Percentiles rank a stretch among this genome's conserved stretches.
phyloP scores from a whole-genome alignment of 2,797 vertebrate species.

The Siniperca scherzeri region DNA sequence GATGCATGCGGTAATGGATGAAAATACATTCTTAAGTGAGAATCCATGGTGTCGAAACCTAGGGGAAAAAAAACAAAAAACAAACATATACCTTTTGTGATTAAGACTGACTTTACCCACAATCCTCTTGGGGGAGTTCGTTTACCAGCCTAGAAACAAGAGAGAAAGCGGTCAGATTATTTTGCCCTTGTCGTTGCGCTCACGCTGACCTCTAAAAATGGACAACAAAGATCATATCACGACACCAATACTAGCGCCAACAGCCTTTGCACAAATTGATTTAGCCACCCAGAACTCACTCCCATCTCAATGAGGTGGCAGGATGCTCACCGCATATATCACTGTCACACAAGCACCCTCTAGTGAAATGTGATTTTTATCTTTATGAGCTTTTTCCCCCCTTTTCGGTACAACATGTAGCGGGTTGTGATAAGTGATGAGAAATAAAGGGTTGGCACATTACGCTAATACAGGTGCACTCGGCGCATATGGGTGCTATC shows the following conservation, averaged over 20 bases:
- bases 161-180: slow-evolving; percentile 67
- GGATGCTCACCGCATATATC: slow-evolving; percentile 78
- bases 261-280: slow-evolving; percentile 84
- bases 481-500: slow-evolving; percentile 71
- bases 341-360: slow-evolving; percentile 82
- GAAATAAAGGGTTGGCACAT: slow-evolving; percentile 66
- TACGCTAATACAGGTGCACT: slow-evolving; percentile 73
- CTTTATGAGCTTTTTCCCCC: slow-evolving; percentile 72
- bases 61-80: not conserved
- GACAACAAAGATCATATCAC: slow-evolving; percentile 83
- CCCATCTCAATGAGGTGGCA: slow-evolving; percentile 79
- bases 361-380: slow-evolving; percentile 86
- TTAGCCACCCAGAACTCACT: slow-evolving; percentile 81
- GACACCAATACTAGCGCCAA: slow-evolving; percentile 75
- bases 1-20: slow-evolving; percentile 56
- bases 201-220: slow-evolving; percentile 80
- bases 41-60: slow-evolving; percentile 63
- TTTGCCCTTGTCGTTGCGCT: slow-evolving; percentile 73
- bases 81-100: slow-evolving; percentile 47
- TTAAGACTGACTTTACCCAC: slow-evolving; percentile 66
- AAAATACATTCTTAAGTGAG: slow-evolving; percentile 63
- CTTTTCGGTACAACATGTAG: slow-evolving; percentile 55
- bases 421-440: slow-evolving; percentile 74
- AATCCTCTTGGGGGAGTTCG: slow-evolving; percentile 69
- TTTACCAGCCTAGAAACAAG: slow-evolving; percentile 56